These are phyloP conservation scores for Ahaetulla prasina DNA, from an alignment of 2,113 vertebrate genomes.

Conservation along the genomic window DNA sequence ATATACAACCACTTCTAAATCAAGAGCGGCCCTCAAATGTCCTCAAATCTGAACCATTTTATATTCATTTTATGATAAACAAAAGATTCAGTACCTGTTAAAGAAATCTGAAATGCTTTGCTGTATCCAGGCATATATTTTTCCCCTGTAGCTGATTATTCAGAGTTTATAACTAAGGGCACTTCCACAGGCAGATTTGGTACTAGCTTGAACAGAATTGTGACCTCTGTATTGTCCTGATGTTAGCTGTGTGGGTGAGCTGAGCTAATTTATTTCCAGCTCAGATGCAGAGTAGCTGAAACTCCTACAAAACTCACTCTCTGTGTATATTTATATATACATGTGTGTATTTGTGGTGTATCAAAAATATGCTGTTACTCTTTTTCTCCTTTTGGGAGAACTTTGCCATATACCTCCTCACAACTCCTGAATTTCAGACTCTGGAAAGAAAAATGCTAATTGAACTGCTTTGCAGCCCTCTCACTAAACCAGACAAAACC, in stretches of 20 bases:
- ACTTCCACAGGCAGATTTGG: not conserved
- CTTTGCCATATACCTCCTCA: not conserved
- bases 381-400: not conserved
- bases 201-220: not conserved
- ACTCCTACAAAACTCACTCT: not conserved
- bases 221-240: not conserved
- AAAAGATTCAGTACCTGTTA: not conserved
- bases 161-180: not conserved
- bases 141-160: not conserved
- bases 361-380: not conserved
- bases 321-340: accelerated
- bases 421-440: not conserved
- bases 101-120: not conserved
- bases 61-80: not conserved
- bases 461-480: not conserved
- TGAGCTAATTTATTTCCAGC: not conserved
- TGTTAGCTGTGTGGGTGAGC: not conserved
- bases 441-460: not conserved
- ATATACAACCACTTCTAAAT: not conserved
- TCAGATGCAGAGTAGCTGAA: not conserved
- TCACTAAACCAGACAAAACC: not conserved
- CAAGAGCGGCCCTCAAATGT: not conserved
- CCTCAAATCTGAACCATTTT: not conserved
- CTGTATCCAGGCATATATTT: not conserved
- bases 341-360: not conserved